Base-by-base conservation (phyloP, 2,888 invertebrate genomes). In the Graphium colonna region DNA sequence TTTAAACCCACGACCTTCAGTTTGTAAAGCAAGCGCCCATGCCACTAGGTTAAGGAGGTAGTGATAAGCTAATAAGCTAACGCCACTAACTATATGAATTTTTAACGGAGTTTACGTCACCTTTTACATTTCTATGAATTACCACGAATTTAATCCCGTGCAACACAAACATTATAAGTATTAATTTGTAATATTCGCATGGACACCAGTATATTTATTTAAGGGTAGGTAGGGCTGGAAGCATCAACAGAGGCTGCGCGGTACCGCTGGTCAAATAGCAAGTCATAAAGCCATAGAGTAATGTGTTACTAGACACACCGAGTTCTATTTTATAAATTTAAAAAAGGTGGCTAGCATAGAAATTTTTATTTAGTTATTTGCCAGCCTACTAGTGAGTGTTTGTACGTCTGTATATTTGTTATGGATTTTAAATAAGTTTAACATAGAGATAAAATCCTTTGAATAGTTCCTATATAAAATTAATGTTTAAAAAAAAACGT, bases 271-370 rank as follows among this genome's bases (percentile, higher is more conserved):
- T 71, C 79, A 79, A 88, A 89, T 71, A 81, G 87, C 88, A 88
- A 89, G 88, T 89, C 88, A 89, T 79, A 74, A 67, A 56, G 40
- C 51, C 57, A 65, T 62, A 80, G 84, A 79, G 46, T 33, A 60
- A 45, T 9, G 39, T 39, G 61, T 1, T 1, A 28, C 12, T 64
- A 77, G 79, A 83, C 55, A 57, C 1, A 3, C 13, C 36, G 12
- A 36, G 59, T n/a, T n/a, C n/a, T 41, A 18, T 18, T 17, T 41
- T 40, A 16, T 10, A 15, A 39, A n/a, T n/a, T n/a, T n/a, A n/a
- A n/a, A n/a, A n/a, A n/a, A n/a, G n/a, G n/a, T n/a, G n/a, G n/a
- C n/a, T n/a, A n/a, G n/a, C n/a, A n/a, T n/a, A n/a, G n/a, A n/a
- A n/a, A n/a, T n/a, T n/a, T n/a, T n/a, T n/a, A n/a, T n/a, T n/a